These are phyloP conservation scores for Meles meles DNA, from an alignment of 2,113 vertebrate genomes.

Conservation along the genomic window DNA sequence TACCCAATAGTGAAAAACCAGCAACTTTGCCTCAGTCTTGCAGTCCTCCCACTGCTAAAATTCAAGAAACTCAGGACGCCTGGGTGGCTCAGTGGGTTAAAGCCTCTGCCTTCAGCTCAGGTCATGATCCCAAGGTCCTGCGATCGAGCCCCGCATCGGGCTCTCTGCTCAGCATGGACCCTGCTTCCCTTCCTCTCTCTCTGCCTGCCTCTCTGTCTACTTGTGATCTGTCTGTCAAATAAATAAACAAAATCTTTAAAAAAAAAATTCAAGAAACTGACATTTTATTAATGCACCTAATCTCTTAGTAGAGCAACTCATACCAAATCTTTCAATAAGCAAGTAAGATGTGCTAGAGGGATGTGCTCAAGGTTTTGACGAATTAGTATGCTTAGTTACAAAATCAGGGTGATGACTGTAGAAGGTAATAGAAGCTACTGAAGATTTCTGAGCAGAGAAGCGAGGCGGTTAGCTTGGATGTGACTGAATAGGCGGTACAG, in stretches of 20 bases:
- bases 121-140: no score
- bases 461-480: background rate
- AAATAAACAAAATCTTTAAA: no score
- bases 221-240: no score
- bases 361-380: background rate
- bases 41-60: background rate
- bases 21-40: background rate
- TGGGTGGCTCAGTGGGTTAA: no score
- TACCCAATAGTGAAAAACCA: background rate
- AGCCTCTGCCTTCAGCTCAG: no score
- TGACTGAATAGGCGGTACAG: background rate
- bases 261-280: background rate
- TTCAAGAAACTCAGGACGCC: background rate
- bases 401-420: no score
- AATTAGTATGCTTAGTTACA: background rate
- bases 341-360: background rate
- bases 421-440: background rate
- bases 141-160: no score
- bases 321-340: background rate
- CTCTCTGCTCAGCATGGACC: no score
- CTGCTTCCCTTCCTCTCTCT: no score
- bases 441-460: background rate
- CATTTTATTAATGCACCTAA: background rate
- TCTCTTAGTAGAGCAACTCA: background rate
- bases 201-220: no score